phyloP scores from a whole-genome alignment of 2,113 vertebrate genomes.

The Cygnus atratus region DNA sequence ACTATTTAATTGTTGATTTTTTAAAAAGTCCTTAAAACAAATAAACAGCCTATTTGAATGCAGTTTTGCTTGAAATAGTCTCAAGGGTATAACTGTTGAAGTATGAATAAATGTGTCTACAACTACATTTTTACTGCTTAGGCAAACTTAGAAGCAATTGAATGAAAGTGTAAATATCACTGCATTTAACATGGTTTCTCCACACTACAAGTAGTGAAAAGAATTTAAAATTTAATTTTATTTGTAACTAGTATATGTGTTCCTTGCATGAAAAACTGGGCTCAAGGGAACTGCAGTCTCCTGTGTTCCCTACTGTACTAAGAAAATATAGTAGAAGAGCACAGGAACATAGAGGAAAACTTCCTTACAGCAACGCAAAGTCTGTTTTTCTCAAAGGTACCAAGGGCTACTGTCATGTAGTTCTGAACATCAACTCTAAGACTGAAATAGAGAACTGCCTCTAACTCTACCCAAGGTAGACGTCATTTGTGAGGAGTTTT shows the following conservation, averaged over 20 bases:
- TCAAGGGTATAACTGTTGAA: slow-evolving; percentile 45
- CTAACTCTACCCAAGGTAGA: neutral
- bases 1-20: slow-evolving; percentile 50
- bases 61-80: slow-evolving; percentile 52
- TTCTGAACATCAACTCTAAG: neutral
- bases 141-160: slow-evolving; percentile 11
- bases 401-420: neutral
- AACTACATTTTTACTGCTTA: slow-evolving; percentile 37
- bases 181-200: neutral
- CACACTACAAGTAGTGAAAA: neutral
- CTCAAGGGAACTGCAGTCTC: neutral
- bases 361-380: neutral
- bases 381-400: neutral
- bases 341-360: neutral
- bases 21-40: slow-evolving; percentile 38
- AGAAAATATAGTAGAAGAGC: neutral
- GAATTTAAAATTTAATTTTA: neutral
- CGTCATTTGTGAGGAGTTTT: neutral
- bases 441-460: neutral
- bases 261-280: neutral
- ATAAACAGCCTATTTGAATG: slow-evolving; percentile 60
- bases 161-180: slow-evolving; percentile 40
- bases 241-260: neutral
- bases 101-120: slow-evolving; percentile 43
- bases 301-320: neutral